A percentile compares a stretch with the other conserved stretches of the same genome.
These are phyloP conservation scores for Scophthalmus maximus DNA, from an alignment of 2,113 vertebrate genomes.

Conservation along the genomic window DNA sequence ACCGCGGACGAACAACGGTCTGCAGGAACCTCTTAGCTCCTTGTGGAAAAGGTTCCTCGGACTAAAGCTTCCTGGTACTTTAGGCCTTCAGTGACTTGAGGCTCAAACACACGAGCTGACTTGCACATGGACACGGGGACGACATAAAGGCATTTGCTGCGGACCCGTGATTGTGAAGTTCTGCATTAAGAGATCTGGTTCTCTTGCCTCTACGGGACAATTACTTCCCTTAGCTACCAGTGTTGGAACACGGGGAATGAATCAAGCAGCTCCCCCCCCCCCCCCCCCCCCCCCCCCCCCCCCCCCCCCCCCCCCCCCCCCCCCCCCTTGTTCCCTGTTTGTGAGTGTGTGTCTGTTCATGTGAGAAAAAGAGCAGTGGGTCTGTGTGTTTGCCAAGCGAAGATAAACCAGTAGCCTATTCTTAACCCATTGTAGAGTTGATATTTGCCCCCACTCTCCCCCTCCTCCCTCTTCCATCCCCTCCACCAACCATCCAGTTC, in stretches of 20 bases:
- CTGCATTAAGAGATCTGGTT: slow-evolving; percentile 20
- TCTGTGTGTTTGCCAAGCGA: slow-evolving; percentile 25
- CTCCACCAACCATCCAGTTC: background rate
- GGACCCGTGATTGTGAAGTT: slow-evolving; percentile 4
- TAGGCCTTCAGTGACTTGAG: background rate
- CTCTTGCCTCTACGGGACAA: slow-evolving; percentile 21
- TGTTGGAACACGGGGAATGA: slow-evolving; percentile 15
- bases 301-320: too few species aligned
- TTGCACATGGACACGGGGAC: background rate
- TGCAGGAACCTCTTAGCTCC: background rate
- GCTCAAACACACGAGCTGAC: background rate
- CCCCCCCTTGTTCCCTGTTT: slow-evolving; percentile 17
- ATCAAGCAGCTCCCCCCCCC: too few species aligned
- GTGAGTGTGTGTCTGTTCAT: slow-evolving; percentile 5
- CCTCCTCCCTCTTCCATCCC: background rate
- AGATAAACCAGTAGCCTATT: slow-evolving; percentile 8
- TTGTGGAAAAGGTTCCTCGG: background rate
- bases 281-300: too few species aligned
- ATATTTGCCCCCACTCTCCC: slow-evolving; percentile 1
- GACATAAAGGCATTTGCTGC: background rate
- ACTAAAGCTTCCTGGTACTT: background rate
- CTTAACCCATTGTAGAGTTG: background rate
- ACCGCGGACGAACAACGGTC: background rate
- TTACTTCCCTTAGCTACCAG: slow-evolving; percentile 33
- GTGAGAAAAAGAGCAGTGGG: background rate